A percentile compares a stretch with the other conserved stretches of the same genome.
phyloP scores from a whole-genome alignment of 2,888 invertebrate species.

The Clepsis dumicolana region DNA sequence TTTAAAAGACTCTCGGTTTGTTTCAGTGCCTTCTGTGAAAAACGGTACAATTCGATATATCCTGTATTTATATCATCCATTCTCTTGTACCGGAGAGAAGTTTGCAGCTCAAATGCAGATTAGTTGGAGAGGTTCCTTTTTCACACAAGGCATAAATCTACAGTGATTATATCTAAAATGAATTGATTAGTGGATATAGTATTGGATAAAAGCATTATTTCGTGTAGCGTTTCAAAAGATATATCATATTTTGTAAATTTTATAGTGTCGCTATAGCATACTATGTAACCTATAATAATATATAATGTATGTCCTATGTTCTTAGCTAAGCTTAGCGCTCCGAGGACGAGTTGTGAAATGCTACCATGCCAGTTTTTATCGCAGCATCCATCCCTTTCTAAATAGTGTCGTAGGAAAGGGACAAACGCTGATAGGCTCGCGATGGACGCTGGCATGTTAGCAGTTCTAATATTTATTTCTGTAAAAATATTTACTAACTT shows the following conservation, averaged over 20 bases:
- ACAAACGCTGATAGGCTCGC: conserved; percentile 1
- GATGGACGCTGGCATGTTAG: conserved; percentile 18
- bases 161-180: conserved; percentile 76
- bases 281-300: conserved; percentile 71
- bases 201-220: conserved; percentile 74
- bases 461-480: conserved; percentile 40
- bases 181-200: conserved; percentile 82
- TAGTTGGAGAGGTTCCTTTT: conserved; percentile 41
- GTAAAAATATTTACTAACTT: conserved; percentile 42
- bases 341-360: conserved; percentile 69
- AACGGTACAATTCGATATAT: neutral
- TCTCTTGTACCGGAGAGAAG: neutral
- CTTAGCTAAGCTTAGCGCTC: conserved; percentile 83
- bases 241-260: conserved; percentile 87
- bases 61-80: neutral
- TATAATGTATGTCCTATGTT: conserved; percentile 76
- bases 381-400: conserved; percentile 13
- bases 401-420: conserved; percentile 2
- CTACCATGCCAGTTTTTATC: neutral
- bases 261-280: conserved; percentile 84
- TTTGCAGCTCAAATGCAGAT: neutral
- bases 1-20: conserved; percentile 39
- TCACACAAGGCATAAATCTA: conserved; percentile 53
- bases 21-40: conserved; percentile 5
- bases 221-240: conserved; percentile 84